Evolutionary conservation across 2,888 invertebrate genomes (phyloP).

Genomic region (Dynastes maya): DNA sequence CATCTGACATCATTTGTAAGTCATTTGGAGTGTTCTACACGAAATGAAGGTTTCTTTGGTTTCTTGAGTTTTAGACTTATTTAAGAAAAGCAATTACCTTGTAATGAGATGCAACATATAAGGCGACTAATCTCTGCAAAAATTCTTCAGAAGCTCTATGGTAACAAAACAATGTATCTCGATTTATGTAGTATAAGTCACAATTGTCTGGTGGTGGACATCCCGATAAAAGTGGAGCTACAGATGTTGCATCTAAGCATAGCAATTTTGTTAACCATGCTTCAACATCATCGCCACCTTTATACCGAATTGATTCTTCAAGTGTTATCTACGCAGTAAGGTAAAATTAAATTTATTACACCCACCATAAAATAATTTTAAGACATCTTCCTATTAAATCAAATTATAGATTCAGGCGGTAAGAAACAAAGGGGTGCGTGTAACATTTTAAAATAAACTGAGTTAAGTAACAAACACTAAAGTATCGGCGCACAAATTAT

Average conservation of each 20-base stretch:
- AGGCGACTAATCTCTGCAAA: conserved; percentile 90
- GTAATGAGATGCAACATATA: conserved; percentile 98
- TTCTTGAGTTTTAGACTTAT: neutral
- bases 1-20: conserved; percentile 97
- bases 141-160: conserved; percentile 95
- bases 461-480: no score
- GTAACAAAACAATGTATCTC: conserved; percentile 97
- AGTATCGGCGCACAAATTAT: no score
- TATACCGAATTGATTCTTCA: conserved; percentile 96
- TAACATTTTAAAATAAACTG: no score
- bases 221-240: conserved; percentile 78
- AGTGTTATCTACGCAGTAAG: conserved; percentile 77
- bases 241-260: conserved; percentile 89
- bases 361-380: no score
- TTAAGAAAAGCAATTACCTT: conserved; percentile 76
- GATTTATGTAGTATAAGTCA: conserved; percentile 88
- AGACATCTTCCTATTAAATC: no score
- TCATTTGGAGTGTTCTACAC: conserved; percentile 96
- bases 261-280: conserved; percentile 92
- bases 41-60: neutral
- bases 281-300: conserved; percentile 89
- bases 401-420: no score
- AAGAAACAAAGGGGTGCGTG: no score
- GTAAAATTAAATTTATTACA: no score
- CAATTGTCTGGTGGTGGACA: conserved; percentile 93